Base-by-base conservation (phyloP, 2,113 vertebrate species). In the Tiliqua scincoides region DNA sequence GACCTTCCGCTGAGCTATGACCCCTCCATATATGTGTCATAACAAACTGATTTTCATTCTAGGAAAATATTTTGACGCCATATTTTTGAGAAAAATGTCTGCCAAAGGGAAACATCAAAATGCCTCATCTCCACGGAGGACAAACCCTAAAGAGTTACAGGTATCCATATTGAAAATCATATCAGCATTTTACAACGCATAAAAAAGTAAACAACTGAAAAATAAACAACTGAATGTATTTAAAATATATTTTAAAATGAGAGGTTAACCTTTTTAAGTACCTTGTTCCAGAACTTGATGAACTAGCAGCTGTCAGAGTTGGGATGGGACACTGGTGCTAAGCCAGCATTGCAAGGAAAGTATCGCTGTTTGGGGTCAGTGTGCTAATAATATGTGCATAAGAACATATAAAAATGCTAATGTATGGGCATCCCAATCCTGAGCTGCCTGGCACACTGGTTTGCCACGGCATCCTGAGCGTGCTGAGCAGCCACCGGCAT, bases 11-110 rank as follows among this genome's bases (percentile, higher is more conserved):
- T 48, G 43, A 48, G 43, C 43, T 48, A 48, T 48, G 43, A 48
- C 43, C 43, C 43, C 43, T 48, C 54, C 54, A 57, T 35, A 10
- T n/a, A 27, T 25, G 25, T 65, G 76, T 10, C 21, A 37, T 84
- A 40, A 73, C 27, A 40, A 67, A 79, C 32, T 75, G 52, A 43
- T 67, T 68, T 91, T 81, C 23, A 21, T 10, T 80, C 37, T 27
- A 83, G 67, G 17, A 85, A 85, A 78, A 37, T 27, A 88, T 79
- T 25, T 52, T 0, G 14, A 52, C 6, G 35, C 12, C 2, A 57
- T 57, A 57, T 57, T 35, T 7, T 37, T 70, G 57, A 59, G 2
- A 12, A 30, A 48, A 23, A 52, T 37, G 76, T 43, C 3, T 32
- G 57, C 14, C 9, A 6, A 25, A 7, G 3, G 11, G 21, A 21